Base-by-base conservation (phyloP, 1,140 invertebrate genomes). In the Trachymyrmex cornetzi region DNA sequence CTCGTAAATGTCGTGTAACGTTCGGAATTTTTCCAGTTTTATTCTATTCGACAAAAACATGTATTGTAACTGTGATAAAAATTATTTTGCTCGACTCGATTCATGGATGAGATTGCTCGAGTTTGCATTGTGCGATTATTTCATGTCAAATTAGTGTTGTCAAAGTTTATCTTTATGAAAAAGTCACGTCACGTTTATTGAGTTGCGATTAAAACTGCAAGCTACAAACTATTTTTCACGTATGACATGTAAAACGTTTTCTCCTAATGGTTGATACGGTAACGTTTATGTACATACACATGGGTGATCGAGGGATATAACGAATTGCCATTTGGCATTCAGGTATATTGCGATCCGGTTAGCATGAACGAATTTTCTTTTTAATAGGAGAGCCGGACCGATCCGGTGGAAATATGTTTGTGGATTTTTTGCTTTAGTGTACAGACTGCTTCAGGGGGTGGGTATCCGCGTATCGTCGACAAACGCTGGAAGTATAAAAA, bases 381-480 rank as follows among this genome's bases (percentile, higher is more conserved):
- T 69, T 81, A 81, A 81, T 71, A 4, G 30, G 14, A 11, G 7
- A 24, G 48, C 24, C 19, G 44, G 7, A 30, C 2, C 27, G 38
- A 11, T 19, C 3, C 16, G n/a, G 14, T 5, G 7, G 27, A 57
- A 80, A 69, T 53, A 67, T 80, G n/a, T 69, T 53, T 34, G 24
- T 38, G 48, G 19, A 79, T 66, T 79, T 64, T 79, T 22, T 19
- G 77, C n/a, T 80, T 69, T 80, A 69, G 11, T 53, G 27, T 67
- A 80, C 14, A 53, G 19, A 14, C n/a, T 9, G n/a, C 9, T 67
- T 22, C 55, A 38, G 7, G n/a, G 12, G 9, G 11, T 19, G 7
- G 14, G 9, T 5, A 24, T 14, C 6, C 16, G 2, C 14, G 55
- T 2, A 53, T 67, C 64, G 63, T 67, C 44, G 61, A 34, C 44